These are phyloP conservation scores for Psophia crepitans DNA, from an alignment of 2,113 vertebrate species.

Conservation along the genomic window DNA sequence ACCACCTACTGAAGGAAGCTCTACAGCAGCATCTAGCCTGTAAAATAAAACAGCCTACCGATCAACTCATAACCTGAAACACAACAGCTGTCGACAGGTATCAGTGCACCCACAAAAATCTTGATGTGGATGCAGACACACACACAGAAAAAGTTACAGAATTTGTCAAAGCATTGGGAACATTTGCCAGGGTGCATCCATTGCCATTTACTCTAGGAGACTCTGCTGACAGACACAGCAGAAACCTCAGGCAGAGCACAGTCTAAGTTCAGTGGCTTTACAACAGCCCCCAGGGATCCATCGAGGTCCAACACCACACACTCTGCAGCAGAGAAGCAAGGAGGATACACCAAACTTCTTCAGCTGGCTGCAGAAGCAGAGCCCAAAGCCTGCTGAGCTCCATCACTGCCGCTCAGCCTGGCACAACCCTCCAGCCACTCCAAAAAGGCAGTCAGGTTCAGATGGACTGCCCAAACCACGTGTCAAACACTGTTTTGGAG, in stretches of 20 bases:
- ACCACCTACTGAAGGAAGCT: background rate
- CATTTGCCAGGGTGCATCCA: background rate
- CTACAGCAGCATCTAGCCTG: background rate
- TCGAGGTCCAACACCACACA: rapidly evolving
- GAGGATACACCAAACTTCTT: rapidly evolving
- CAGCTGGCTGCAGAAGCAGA: background rate
- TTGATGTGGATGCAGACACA: background rate
- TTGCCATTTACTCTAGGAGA: background rate
- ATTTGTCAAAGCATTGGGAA: background rate
- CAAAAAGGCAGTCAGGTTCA: background rate
- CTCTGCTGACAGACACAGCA: background rate
- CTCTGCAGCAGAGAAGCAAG: background rate
- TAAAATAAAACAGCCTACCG: background rate
- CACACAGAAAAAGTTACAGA: background rate
- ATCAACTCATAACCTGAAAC: background rate
- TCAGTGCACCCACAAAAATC: background rate
- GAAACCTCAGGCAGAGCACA: background rate
- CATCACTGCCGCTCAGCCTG: background rate
- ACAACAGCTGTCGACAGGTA: background rate
- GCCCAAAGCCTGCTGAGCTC: background rate
- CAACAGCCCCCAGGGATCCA: background rate
- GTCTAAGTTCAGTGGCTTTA: background rate
- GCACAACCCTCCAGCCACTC: background rate
- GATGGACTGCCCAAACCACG: background rate
- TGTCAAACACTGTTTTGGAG: background rate